These are phyloP conservation scores for Nephrocerus scutellatus DNA, from an alignment of 2,888 invertebrate genomes.

Conservation along the genomic window DNA sequence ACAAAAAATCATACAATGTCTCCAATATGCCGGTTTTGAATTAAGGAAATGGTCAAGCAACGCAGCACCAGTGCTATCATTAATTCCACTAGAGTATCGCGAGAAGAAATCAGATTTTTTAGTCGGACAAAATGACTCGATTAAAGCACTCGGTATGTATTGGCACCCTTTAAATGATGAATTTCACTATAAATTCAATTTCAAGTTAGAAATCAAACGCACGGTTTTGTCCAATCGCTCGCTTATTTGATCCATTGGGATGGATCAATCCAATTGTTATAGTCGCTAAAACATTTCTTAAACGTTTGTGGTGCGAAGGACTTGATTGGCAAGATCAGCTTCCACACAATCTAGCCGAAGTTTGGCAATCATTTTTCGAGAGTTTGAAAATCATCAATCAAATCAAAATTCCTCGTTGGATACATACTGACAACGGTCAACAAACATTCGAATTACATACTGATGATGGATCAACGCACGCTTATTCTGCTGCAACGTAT, in stretches of 20 bases:
- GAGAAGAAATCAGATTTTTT: background rate
- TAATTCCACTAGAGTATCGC: background rate
- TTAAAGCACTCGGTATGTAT: background rate
- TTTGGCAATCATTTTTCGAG: background rate
- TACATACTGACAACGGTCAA: background rate
- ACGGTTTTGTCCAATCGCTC: too few relatives aligned
- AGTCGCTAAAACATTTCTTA: too few relatives aligned
- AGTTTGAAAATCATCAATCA: background rate
- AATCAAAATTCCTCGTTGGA: slow-evolving; percentile 11
- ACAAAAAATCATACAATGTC: background rate
- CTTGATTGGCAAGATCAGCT: too few relatives aligned
- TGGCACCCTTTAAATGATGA: background rate
- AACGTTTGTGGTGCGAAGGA: too few relatives aligned
- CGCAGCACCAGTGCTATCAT: background rate
- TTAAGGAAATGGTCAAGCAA: background rate
- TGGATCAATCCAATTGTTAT: too few relatives aligned
- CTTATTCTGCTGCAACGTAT: slow-evolving; percentile 10
- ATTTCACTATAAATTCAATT: slow-evolving; percentile 1
- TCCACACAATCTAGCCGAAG: too few relatives aligned
- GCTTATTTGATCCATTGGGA: too few relatives aligned
- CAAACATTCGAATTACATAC: slow-evolving; percentile 3
- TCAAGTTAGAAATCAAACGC: too few relatives aligned
- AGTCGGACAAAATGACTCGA: background rate
- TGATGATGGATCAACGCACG: slow-evolving; percentile 9
- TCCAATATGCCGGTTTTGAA: background rate